Percentiles rank a stretch among this genome's conserved stretches.
These are phyloP conservation scores for Falco punctatus DNA, from an alignment of 2,113 vertebrate species.

Conservation along the genomic window DNA sequence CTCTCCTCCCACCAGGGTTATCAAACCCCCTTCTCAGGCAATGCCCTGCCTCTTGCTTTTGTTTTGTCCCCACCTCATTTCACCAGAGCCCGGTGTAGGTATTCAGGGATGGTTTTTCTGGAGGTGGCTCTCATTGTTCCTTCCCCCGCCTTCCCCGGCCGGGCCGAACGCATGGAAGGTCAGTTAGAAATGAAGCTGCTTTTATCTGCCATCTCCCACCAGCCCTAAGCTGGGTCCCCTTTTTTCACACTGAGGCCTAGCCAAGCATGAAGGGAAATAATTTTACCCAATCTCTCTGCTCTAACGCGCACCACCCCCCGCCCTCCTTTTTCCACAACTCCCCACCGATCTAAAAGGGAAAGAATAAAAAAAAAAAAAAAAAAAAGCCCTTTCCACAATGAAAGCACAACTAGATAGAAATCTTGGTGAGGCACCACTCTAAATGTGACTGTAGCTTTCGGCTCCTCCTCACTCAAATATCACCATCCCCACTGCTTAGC, in stretches of 20 bases:
- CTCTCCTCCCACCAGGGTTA: not conserved
- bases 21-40: not conserved
- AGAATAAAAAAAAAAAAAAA: not conserved
- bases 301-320: constrained; percentile 69
- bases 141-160: not conserved
- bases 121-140: constrained; percentile 66
- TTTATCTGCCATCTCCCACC: constrained; percentile 81
- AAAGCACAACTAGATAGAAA: constrained; percentile 50
- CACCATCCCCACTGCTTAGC: not conserved
- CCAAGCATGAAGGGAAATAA: constrained; percentile 85
- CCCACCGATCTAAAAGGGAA: constrained; percentile 33
- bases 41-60: constrained; percentile 33
- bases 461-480: not conserved
- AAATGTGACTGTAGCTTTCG: constrained; percentile 16
- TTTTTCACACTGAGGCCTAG: constrained; percentile 73
- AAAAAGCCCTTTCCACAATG: constrained; percentile 26
- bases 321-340: constrained; percentile 17
- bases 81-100: not conserved
- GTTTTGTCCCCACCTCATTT: constrained; percentile 9
- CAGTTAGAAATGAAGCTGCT: constrained; percentile 81
- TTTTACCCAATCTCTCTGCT: constrained; percentile 82
- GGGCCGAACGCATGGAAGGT: constrained; percentile 64
- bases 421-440: constrained; percentile 48
- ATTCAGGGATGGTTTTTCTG: constrained; percentile 27
- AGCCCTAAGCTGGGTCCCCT: constrained; percentile 77